Evolutionary conservation across 2,888 invertebrate species (phyloP).

Genomic region (Dynastes hyllus): DNA sequence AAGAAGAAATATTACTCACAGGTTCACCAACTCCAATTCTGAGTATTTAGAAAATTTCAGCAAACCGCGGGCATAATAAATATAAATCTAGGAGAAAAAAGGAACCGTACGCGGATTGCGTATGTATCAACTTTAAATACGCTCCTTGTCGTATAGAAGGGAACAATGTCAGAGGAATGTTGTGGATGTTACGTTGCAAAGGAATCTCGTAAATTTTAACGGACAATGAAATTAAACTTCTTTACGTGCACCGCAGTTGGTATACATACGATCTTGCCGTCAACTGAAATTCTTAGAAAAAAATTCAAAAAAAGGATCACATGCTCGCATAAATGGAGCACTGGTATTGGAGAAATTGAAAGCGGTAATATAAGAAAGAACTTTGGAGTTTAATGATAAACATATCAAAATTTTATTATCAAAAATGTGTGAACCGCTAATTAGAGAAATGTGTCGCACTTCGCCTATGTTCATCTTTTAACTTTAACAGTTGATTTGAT

Average conservation of each 20-base stretch:
- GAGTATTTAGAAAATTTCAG: conserved; percentile 26
- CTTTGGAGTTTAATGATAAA: no score
- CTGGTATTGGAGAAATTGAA: no score
- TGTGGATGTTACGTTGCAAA: conserved; percentile 13
- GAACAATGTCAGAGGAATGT: conserved; percentile 25
- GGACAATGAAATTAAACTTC: conserved; percentile 30
- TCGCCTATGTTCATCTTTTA: no score
- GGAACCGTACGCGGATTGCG: conserved; percentile 13
- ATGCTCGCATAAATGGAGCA: no score
- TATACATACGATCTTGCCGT: background rate
- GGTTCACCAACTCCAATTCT: background rate
- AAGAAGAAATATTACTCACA: conserved; percentile 1
- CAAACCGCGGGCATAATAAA: conserved; percentile 10
- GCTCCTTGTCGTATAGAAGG: background rate
- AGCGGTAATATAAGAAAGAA: no score
- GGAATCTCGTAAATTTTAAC: conserved; percentile 16
- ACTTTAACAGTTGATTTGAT: no score
- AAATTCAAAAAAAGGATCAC: no score
- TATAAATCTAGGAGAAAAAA: background rate
- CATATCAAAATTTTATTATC: no score
- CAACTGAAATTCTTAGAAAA: no score
- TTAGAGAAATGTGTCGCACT: no score
- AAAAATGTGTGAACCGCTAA: no score
- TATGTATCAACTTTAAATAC: conserved; percentile 10
- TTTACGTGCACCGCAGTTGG: background rate